Percentiles rank a stretch among this genome's conserved stretches.
These are phyloP conservation scores for Tortrix viridana DNA, from an alignment of 2,888 invertebrate species.

Conservation along the genomic window DNA sequence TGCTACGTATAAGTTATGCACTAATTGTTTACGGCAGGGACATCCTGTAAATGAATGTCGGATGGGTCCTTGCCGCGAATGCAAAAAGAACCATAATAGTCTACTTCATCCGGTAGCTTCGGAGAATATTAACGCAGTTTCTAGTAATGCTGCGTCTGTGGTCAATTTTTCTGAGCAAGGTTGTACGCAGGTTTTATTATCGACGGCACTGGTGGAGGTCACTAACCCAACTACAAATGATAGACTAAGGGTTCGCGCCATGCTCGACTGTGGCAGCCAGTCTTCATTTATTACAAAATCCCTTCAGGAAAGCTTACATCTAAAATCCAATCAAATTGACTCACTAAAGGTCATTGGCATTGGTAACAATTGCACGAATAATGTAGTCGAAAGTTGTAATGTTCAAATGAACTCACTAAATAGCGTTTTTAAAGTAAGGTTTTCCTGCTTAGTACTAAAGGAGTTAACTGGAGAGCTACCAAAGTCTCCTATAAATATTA, in stretches of 20 bases:
- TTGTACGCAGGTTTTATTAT: slow-evolving; percentile 4
- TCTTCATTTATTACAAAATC: slow-evolving; percentile 11
- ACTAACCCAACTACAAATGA: slow-evolving; percentile 4
- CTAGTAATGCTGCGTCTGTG: neutral
- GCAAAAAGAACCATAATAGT: too few relatives aligned
- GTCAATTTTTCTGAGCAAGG: neutral
- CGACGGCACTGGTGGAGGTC: slow-evolving; percentile 4
- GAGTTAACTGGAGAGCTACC: slow-evolving; percentile 33
- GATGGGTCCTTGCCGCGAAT: too few relatives aligned
- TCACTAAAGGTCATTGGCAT: slow-evolving; percentile 12
- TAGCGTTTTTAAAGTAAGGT: slow-evolving; percentile 2
- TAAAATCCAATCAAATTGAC: slow-evolving; percentile 1
- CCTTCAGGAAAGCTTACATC: slow-evolving; percentile 3
- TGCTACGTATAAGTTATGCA: too few relatives aligned
- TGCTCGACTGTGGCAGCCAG: slow-evolving; percentile 4
- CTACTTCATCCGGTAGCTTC: too few relatives aligned
- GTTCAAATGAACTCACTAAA: slow-evolving; percentile 20
- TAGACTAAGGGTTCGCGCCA: slow-evolving; percentile 3
- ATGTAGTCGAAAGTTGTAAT: slow-evolving; percentile 14
- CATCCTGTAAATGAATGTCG: too few relatives aligned
- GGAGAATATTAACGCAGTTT: too few relatives aligned
- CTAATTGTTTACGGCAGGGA: too few relatives aligned
- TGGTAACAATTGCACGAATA: slow-evolving; percentile 4
- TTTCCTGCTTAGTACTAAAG: slow-evolving; percentile 31
- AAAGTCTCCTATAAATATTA: slow-evolving; percentile 19